A percentile compares a stretch with the other conserved stretches of the same genome.
These are phyloP conservation scores for Chalcis sispes DNA, from an alignment of 2,888 invertebrate species.

Conservation along the genomic window DNA sequence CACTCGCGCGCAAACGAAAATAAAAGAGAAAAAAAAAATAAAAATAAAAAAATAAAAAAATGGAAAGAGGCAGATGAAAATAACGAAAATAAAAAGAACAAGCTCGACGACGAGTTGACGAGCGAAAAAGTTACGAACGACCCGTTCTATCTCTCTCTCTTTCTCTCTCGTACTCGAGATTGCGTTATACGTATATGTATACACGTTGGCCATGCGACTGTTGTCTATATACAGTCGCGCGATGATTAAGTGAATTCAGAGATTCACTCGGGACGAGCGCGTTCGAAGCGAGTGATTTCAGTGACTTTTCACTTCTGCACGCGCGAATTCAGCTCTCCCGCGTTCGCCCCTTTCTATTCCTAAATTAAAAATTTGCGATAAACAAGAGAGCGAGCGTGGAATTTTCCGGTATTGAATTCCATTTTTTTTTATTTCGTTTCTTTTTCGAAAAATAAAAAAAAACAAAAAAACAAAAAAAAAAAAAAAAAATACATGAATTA, in stretches of 20 bases:
- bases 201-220: no score
- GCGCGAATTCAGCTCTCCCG: no score
- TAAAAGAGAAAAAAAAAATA: not conserved
- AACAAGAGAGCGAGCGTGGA: not conserved
- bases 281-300: slow-evolving; percentile 29
- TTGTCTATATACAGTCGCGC: slow-evolving; percentile 42
- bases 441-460: not conserved
- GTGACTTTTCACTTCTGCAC: slow-evolving; percentile 16
- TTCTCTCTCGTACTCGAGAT: no score
- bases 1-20: not conserved
- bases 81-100: slow-evolving; percentile 1
- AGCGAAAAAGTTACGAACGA: slow-evolving; percentile 43
- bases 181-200: no score
- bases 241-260: slow-evolving; percentile 50
- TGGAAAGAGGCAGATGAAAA: not conserved
- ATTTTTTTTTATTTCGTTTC: not conserved
- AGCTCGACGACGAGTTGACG: slow-evolving; percentile 34
- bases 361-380: slow-evolving; percentile 43
- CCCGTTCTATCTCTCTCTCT: no score
- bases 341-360: no score
- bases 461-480: not conserved
- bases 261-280: no score
- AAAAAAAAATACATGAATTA: no score
- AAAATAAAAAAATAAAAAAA: slow-evolving; percentile 10
- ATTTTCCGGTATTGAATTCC: not conserved